Percentiles rank a stretch among this genome's conserved stretches.
These are phyloP conservation scores for Sminthopsis crassicaudata DNA, from an alignment of 2,113 vertebrate genomes.

Conservation along the genomic window DNA sequence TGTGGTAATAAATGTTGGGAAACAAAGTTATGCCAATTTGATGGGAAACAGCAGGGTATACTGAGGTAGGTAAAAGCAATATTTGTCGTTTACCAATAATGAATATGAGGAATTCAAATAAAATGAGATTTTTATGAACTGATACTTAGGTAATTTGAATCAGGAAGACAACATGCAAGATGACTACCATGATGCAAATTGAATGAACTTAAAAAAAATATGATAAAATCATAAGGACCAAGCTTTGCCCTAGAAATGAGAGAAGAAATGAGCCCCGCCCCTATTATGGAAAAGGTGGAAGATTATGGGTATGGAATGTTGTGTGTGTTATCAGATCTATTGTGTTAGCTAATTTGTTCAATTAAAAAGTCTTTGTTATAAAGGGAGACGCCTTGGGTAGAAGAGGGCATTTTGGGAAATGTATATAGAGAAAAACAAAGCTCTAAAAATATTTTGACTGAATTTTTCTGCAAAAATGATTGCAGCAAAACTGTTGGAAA, in stretches of 20 bases:
- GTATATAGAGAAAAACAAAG: background rate
- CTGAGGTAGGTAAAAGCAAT: background rate
- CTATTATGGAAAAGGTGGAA: background rate
- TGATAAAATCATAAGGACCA: background rate
- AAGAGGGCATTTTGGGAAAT: background rate
- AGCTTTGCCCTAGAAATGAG: background rate
- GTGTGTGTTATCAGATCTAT: background rate
- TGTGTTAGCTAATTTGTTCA: background rate
- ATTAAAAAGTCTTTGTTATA: background rate
- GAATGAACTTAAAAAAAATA: background rate
- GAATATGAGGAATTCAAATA: background rate
- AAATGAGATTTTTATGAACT: background rate
- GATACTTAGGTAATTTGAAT: background rate
- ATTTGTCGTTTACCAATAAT: background rate
- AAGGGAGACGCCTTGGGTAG: background rate
- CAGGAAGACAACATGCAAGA: background rate
- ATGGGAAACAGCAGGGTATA: background rate
- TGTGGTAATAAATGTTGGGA: background rate
- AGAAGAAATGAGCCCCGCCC: background rate
- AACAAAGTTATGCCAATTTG: background rate
- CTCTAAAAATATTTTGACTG: background rate
- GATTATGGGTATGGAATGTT: background rate
- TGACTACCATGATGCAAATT: background rate
- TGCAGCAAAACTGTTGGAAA: background rate
- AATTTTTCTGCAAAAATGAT: background rate